Evolutionary conservation across 2,888 invertebrate genomes (phyloP).

Genomic region (Plusia festucae): DNA sequence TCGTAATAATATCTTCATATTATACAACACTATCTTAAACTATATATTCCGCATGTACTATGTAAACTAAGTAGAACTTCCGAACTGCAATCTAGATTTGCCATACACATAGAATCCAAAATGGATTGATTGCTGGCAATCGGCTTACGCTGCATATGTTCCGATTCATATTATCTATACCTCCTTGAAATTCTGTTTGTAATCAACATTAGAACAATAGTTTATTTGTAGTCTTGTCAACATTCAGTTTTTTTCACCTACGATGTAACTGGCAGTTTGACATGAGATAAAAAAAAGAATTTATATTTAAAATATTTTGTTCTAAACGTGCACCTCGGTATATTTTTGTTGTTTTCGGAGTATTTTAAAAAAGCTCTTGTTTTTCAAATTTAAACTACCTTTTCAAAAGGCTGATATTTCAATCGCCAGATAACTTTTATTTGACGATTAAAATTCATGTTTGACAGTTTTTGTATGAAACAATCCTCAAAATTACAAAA

Average conservation of each 20-base stretch:
- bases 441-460: too few relatives aligned
- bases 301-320: too few relatives aligned
- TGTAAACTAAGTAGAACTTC: neutral
- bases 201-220: slow-evolving; percentile 4
- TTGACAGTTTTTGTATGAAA: too few relatives aligned
- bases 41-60: neutral
- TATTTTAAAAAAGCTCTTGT: too few relatives aligned
- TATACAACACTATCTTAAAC: neutral
- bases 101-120: slow-evolving; percentile 4
- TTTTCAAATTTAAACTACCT: too few relatives aligned
- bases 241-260: neutral
- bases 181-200: neutral
- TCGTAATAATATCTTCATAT: slow-evolving; percentile 11
- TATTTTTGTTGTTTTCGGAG: too few relatives aligned
- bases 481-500: too few relatives aligned
- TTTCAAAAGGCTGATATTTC: too few relatives aligned
- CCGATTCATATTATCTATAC: neutral
- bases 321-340: too few relatives aligned
- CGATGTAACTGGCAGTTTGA: slow-evolving; percentile 19
- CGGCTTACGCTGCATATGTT: neutral
- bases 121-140: slow-evolving; percentile 4
- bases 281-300: slow-evolving; percentile 6
- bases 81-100: neutral
- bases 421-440: too few relatives aligned
- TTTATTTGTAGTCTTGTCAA: neutral